phyloP scores from a whole-genome alignment of 2,113 vertebrate genomes.

The Psophia crepitans region DNA sequence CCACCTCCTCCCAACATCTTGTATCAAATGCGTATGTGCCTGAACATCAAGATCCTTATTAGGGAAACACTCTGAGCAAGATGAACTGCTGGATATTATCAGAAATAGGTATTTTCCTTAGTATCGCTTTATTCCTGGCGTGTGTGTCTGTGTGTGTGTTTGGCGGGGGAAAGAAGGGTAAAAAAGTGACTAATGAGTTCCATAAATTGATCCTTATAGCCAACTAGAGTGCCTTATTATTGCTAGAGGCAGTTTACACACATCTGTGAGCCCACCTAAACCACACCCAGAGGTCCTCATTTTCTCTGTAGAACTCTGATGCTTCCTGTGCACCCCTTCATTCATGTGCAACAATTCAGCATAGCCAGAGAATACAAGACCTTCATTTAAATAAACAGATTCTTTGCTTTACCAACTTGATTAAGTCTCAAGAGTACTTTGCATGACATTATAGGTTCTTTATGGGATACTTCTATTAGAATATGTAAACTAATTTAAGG shows the following conservation, averaged over 20 bases:
- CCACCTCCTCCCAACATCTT: neutral
- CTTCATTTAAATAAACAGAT: constrained; percentile 31
- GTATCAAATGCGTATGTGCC: neutral
- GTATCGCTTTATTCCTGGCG: neutral
- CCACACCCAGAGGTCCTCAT: neutral
- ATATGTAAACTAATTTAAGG: constrained; percentile 12
- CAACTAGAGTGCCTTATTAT: neutral
- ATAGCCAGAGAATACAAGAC: neutral
- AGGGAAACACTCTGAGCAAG: neutral
- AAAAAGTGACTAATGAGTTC: neutral
- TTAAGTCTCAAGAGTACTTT: constrained; percentile 8
- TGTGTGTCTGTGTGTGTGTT: neutral
- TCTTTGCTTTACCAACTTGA: neutral
- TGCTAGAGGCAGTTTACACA: neutral
- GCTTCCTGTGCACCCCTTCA: neutral
- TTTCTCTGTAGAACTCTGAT: neutral
- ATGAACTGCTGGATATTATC: neutral
- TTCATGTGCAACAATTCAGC: neutral
- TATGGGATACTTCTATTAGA: neutral
- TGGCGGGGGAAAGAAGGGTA: neutral
- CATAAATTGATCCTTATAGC: neutral
- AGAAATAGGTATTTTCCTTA: neutral
- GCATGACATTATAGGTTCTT: neutral
- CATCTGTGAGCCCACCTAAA: neutral
- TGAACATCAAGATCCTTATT: neutral